Conservation (phyloP, 2,113 vertebrate species). For the Heteronetta atricapilla region DNA sequence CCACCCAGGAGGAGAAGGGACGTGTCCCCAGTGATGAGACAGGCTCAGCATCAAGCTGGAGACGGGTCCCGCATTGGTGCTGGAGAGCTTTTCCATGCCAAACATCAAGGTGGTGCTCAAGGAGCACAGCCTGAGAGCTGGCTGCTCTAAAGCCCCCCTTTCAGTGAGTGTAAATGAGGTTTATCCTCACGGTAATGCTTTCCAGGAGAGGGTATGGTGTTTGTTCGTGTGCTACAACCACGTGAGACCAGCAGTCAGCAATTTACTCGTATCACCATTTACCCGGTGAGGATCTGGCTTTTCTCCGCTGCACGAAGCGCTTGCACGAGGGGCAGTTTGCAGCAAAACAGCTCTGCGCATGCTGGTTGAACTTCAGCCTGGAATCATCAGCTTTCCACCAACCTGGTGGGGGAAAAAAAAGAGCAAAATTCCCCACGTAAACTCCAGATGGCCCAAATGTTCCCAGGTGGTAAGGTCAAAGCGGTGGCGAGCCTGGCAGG, state of each 20-base stretch:
- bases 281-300: background rate
- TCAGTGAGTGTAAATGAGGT: too few species aligned
- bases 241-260: background rate
- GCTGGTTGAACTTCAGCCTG: background rate
- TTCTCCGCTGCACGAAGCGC: rapidly evolving
- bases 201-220: background rate
- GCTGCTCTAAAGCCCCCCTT: background rate
- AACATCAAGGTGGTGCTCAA: background rate
- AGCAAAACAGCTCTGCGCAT: background rate
- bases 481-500: too few species aligned
- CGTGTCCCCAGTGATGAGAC: too few species aligned
- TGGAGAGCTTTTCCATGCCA: background rate
- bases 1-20: too few species aligned
- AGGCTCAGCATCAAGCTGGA: too few species aligned
- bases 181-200: background rate
- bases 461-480: too few species aligned
- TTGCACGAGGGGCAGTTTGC: background rate
- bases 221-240: background rate
- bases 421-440: background rate
- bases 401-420: background rate
- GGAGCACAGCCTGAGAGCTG: background rate
- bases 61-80: too few species aligned
- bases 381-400: background rate
- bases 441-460: background rate
- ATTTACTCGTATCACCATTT: too few species aligned